Base-by-base conservation (phyloP, 2,113 vertebrate genomes). In the Mellivora capensis region DNA sequence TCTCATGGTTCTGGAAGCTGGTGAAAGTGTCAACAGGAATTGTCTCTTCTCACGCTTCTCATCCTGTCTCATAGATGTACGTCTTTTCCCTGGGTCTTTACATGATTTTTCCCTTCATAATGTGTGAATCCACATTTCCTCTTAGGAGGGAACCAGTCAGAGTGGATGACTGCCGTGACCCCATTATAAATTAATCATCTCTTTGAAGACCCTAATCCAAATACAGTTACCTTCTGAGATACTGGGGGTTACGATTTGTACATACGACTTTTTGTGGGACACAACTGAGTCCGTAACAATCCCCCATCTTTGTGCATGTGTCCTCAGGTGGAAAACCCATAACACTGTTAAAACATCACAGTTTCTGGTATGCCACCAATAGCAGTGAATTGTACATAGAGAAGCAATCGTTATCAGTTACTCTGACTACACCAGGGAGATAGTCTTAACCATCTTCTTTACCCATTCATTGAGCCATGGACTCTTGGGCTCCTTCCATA, bases 81-180 rank as follows among this genome's bases (percentile, higher is more conserved):
- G 0, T 4, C 57, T 47, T 34, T 2, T 64, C 62, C 34, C 34
- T 37, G 0, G 4, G 25, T 93, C 15, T 31, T 64, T 8, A 11
- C 4, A 0, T 0, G 12, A 29, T 57, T 25, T 25, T 29, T 37
- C 49, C 72, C 57, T 88, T 59, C 34, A 11, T 18, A 2, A 0
- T 64, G 31, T 62, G 37, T 89, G 11, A 25, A 42, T 12, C 62
- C 44, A 1, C 0, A 18, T 21, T 39, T 64, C 49, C 34, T 76
- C 29, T 39, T n/a, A 13, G 2, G 29, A 77, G 49, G 27, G 44
- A 27, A 64, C 7, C 44, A 21, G 34, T 79, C 44, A 18, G 52
- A n/a, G 2, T 25, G 44, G 52, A 39, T 23, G 59, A 31, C 42
- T 3, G 1, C 11, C 0, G 57, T 31, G 72, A 64, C 31, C 0